phyloP scores from a whole-genome alignment of 30 jellyfish, hydroid and myxozoan species.

The Aurelia aurita complex sp. Pacific region DNA sequence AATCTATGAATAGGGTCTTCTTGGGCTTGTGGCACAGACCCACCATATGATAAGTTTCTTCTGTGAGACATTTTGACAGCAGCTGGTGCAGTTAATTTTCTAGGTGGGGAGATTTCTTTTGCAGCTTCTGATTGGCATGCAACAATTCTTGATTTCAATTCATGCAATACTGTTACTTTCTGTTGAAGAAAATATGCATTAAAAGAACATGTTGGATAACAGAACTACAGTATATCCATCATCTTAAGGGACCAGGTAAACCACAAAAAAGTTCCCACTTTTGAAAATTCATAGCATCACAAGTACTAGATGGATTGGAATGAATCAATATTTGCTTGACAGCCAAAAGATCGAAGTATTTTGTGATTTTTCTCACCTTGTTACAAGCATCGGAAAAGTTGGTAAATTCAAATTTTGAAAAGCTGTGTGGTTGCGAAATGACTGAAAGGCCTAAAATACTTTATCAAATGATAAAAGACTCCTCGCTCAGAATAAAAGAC shows the following conservation, averaged over 20 bases:
- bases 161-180: constrained; percentile 76
- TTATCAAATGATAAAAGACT: too few species aligned
- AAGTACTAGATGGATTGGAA: too few species aligned
- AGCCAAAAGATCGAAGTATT: too few species aligned
- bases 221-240: not conserved
- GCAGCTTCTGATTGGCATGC: constrained; percentile 48
- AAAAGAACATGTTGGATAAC: not conserved
- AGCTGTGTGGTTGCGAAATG: too few species aligned
- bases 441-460: too few species aligned
- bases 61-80: constrained; percentile 64
- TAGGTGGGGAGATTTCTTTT: constrained; percentile 50
- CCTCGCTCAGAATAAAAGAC: too few species aligned
- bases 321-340: too few species aligned
- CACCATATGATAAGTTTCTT: constrained; percentile 88
- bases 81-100: constrained; percentile 24
- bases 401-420: too few species aligned
- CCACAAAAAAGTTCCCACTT: too few species aligned
- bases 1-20: constrained; percentile 76
- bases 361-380: too few species aligned
- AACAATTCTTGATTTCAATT: constrained; percentile 71
- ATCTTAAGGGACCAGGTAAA: not conserved
- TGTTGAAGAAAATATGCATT: constrained; percentile 13
- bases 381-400: too few species aligned
- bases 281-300: too few species aligned
- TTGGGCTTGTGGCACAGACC: constrained; percentile 51